These are phyloP conservation scores for Rhagoletis zephyria DNA, from an alignment of 1,140 invertebrate species.

Conservation along the genomic window DNA sequence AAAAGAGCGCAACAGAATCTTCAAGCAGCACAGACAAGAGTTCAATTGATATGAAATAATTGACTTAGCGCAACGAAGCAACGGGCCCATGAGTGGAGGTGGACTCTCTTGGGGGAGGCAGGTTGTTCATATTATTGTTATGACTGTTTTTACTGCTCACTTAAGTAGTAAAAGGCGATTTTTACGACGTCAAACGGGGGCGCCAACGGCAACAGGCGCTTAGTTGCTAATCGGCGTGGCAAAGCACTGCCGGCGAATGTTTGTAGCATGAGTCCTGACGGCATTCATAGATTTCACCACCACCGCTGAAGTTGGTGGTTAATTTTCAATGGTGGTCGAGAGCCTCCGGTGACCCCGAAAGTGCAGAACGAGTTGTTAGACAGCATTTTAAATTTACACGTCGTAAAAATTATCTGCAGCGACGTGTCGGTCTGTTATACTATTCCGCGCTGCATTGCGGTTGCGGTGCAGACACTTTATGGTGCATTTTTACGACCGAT, in stretches of 20 bases:
- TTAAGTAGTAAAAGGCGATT: constrained; percentile 38
- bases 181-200: constrained; percentile 13
- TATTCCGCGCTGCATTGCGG: neutral
- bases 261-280: neutral
- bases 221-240: neutral
- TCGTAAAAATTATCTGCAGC: constrained; percentile 48
- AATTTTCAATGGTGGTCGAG: constrained; percentile 41
- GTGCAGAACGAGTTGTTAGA: constrained; percentile 36
- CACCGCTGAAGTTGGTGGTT: neutral
- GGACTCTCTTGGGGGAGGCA: neutral
- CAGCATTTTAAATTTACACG: constrained; percentile 39
- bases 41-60: constrained; percentile 11
- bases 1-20: neutral
- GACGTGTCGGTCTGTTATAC: neutral
- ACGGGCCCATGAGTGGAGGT: neutral
- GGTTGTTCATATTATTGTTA: neutral
- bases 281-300: no score
- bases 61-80: neutral
- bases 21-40: neutral
- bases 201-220: constrained; percentile 6
- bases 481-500: constrained; percentile 22
- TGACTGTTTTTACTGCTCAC: constrained; percentile 17
- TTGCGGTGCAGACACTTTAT: constrained; percentile 31
- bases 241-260: neutral
- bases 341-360: constrained; percentile 37